Evolutionary conservation across 2,888 invertebrate genomes (phyloP).

Genomic region (Tanaodytes sp.): DNA sequence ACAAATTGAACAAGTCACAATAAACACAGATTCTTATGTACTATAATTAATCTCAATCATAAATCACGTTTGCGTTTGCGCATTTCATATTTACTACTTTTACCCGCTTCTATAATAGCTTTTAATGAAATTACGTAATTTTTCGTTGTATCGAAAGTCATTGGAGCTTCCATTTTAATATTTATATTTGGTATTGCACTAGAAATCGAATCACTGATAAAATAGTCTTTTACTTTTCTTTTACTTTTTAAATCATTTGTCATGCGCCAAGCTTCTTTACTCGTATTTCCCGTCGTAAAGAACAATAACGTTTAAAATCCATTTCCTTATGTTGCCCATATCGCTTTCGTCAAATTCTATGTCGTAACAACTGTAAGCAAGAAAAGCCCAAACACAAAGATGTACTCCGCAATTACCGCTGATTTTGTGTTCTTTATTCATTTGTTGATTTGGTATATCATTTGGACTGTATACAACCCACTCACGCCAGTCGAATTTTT

Average conservation of each 20-base stretch:
- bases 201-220: too few species aligned
- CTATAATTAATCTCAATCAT: too few species aligned
- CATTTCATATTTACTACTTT: background rate
- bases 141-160: background rate
- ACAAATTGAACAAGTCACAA: too few species aligned
- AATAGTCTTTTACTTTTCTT: too few species aligned
- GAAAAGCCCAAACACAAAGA: conserved; percentile 5
- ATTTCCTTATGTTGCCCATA: too few species aligned
- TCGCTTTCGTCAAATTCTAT: background rate
- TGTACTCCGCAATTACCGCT: conserved; percentile 10
- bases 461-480: conserved; percentile 2
- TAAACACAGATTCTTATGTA: too few species aligned
- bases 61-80: background rate
- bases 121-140: background rate
- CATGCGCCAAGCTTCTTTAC: too few species aligned
- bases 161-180: background rate
- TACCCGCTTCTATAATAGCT: background rate
- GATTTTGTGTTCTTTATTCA: background rate
- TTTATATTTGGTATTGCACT: too few species aligned
- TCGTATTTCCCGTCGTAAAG: too few species aligned
- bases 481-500: background rate
- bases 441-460: conserved; percentile 7
- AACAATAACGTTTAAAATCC: too few species aligned
- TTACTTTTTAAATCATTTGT: too few species aligned
- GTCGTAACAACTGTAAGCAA: conserved; percentile 5